Conservation (phyloP, 1,140 invertebrate genomes). For the Trichomalopsis sarcophagae region DNA sequence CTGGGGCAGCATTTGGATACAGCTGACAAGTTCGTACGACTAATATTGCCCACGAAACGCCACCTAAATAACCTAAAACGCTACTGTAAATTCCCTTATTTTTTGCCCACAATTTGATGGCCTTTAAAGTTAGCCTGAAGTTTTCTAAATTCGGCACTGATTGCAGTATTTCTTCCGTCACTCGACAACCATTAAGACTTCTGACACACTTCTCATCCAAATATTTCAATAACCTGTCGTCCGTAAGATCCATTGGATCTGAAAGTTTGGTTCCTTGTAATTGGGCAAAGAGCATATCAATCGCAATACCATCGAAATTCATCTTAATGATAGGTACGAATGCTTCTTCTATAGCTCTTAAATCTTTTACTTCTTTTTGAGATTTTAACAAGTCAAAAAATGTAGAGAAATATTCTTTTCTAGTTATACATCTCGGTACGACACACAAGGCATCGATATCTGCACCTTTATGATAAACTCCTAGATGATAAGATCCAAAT, state of each 20-base stretch:
- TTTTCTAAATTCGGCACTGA: conserved; percentile 96
- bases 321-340: conserved; percentile 99
- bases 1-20: conserved; percentile 96
- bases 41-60: conserved; percentile 99
- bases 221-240: conserved; percentile 94
- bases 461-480: conserved; percentile 96
- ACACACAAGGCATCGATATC: conserved; percentile 99
- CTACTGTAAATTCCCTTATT: conserved; percentile 99
- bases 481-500: conserved; percentile 95
- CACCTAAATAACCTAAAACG: conserved; percentile 97
- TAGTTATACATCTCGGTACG: conserved; percentile 95
- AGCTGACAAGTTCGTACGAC: conserved; percentile 98
- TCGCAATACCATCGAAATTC: conserved; percentile 99
- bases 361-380: conserved; percentile 90
- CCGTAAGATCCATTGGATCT: conserved; percentile 86
- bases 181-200: conserved; percentile 98
- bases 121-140: conserved; percentile 93
- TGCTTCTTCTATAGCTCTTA: conserved; percentile 96
- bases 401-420: conserved; percentile 95
- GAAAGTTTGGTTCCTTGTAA: conserved; percentile 89
- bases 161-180: conserved; percentile 98
- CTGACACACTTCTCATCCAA: conserved; percentile 97
- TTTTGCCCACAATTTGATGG: conserved; percentile 99
- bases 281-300: conserved; percentile 97
- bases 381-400: conserved; percentile 94